Evolutionary conservation across 2,888 invertebrate species (phyloP), one percentile per base, ranked within the genome.

Genomic region (Timema podura): DNA sequence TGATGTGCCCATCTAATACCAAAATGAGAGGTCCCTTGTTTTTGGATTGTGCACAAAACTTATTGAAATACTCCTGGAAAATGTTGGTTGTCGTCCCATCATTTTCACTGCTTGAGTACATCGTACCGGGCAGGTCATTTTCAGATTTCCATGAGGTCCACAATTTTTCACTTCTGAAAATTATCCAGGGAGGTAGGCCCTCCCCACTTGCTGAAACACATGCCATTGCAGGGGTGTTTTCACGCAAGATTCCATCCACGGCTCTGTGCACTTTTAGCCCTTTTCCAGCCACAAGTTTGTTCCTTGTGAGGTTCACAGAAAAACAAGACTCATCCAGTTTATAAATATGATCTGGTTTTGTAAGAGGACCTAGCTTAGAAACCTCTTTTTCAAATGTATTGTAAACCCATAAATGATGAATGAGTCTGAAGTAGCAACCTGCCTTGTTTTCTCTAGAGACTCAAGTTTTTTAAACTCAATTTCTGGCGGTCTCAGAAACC

Each of bases 1-100:
- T 66, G 11, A 44, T 48, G 59, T 73, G 69, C 10, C 72, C 71
- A 69, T 73, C 73, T 68, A 48, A 68, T 11, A 61, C 45, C 0
- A 61, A 61, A 61, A 73, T 67, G 8, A 73, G 48, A 5, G 68
- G 48, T 13, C 71, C 68, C 45, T 69, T 68, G 48, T 67, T 46
- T 13, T 15, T 65, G 48, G 70, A 64, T 49, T 67, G 48, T 15
- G 16, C n/a, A 67, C 51, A 67, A 67, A 67, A 51, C 13, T 51
- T 67, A 44, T 59, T 44, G n/a, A 67, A 69, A 45, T 66, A 69
- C 16, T 11, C n/a, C 51, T 74, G 54, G 49, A 67, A 67, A 44
- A 67, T 10, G 49, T 5, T n/a, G 16, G 51, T 49, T 7, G 44
- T 44, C 67, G 30, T 67, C 51, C 54, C 30, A 10, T 44, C 54